These are phyloP conservation scores for Amiota communis DNA, from an alignment of 2,888 invertebrate genomes.

Conservation along the genomic window DNA sequence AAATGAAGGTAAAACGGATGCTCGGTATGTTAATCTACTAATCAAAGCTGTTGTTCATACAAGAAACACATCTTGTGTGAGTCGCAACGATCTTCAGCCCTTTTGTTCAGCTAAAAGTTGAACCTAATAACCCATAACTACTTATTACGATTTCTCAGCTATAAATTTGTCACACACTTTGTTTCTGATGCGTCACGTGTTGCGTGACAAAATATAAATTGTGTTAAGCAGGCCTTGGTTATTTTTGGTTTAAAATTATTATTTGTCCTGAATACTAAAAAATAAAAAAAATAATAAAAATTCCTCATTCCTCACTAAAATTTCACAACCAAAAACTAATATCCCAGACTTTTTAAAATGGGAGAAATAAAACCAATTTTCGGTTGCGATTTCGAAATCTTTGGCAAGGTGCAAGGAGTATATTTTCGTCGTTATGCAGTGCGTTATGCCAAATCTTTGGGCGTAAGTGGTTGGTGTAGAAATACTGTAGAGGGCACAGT, in stretches of 20 bases:
- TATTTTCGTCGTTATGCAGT: conserved; percentile 60
- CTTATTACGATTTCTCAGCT: no score
- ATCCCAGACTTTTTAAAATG: background rate
- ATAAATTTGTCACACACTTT: no score
- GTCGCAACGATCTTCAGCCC: no score
- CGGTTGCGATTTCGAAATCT: conserved; percentile 60
- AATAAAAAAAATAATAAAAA: background rate
- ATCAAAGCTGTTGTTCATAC: no score
- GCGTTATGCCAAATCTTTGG: conserved; percentile 67
- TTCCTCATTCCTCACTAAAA: background rate
- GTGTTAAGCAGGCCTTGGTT: background rate
- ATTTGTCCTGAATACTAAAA: conserved; percentile 29
- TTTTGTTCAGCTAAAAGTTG: no score
- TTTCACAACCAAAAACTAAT: background rate
- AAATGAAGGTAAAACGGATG: no score
- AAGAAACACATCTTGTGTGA: no score
- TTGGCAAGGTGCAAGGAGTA: conserved; percentile 61
- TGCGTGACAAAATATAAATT: no score
- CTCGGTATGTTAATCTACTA: no score
- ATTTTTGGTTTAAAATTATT: background rate
- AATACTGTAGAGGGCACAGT: conserved; percentile 79
- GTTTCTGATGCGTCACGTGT: no score
- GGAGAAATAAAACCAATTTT: conserved; percentile 47
- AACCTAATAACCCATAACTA: no score
- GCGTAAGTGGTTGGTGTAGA: conserved; percentile 78